Evolutionary conservation across 2,113 vertebrate species (phyloP), one percentile per base, ranked within the genome.

Genomic region (Conger conger): DNA sequence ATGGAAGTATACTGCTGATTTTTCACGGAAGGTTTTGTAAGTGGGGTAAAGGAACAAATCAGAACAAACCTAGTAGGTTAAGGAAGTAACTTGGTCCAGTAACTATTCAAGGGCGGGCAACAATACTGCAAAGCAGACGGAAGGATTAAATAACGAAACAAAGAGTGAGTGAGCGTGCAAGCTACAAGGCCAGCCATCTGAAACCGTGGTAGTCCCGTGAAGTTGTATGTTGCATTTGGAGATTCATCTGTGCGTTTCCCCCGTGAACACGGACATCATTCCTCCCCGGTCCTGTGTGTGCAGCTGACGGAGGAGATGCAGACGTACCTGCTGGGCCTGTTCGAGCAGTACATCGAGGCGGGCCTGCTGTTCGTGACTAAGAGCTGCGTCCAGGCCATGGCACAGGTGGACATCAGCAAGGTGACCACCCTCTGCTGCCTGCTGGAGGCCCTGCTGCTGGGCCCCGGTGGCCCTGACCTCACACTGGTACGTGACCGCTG

Each of bases 351-450:
- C 37, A 94, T 97, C 84, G 96, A 97, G 86, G 92, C 93, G n/a
- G 96, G 96, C 30, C 94, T 98, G 79, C 89, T 92, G 84, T 97
- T 96, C 87, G 88, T 95, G 42, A 87, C 82, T 85, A 97, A 95
- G 91, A 92, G 93, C 80, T 96, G 97, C 68, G 86, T 53, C 45
- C 96, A 97, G 93, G 96, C 95, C 2, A 97, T 98, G 73, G 84
- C 88, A 53, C 97, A 97, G 90, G 97, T 97, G 90, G 94, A 97
- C 84, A 97, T 97, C 89, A 97, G 96, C 90, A 98, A 98, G 92
- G 95, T 97, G 82, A 93, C 93, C 83, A 95, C 96, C 20, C 95
- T 98, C 35, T 97, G 97, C 89, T 95, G 89, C 87, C 94, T 98
- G 81, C 81, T 98, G 81, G 96, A 97, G 89, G 94, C 96, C 1